These are phyloP conservation scores for Danio rerio DNA, from an alignment of 2,113 vertebrate genomes.

Conservation along the genomic window DNA sequence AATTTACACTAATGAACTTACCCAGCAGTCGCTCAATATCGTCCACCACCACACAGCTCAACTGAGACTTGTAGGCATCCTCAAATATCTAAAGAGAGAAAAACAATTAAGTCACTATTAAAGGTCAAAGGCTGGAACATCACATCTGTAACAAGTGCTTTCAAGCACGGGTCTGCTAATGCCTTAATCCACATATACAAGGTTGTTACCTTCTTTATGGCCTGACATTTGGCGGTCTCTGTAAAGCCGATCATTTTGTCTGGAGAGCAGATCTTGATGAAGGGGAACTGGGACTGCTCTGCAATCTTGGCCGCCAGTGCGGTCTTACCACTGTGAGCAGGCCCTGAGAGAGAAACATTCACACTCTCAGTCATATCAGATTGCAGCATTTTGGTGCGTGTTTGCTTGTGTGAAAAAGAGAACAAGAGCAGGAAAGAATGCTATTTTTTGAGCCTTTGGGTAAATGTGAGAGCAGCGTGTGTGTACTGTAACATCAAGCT, in stretches of 20 bases:
- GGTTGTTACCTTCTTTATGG: constrained; percentile 92
- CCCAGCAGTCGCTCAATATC: constrained; percentile 94
- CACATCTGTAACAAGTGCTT: not conserved
- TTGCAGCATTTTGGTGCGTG: constrained; percentile 11
- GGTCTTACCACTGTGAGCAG: constrained; percentile 94
- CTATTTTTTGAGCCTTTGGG: not conserved
- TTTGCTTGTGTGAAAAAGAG: constrained; percentile 14
- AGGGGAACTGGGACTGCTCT: constrained; percentile 96
- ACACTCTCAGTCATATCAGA: constrained; percentile 2
- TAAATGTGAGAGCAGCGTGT: not conserved
- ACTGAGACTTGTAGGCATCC: constrained; percentile 96
- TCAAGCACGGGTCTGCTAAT: not conserved
- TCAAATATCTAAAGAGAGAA: constrained; percentile 87
- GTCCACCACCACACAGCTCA: constrained; percentile 96
- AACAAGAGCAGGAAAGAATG: constrained; percentile 8
- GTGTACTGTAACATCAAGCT: not conserved
- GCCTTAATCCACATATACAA: not conserved
- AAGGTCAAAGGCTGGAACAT: not conserved
- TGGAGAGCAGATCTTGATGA: constrained; percentile 98
- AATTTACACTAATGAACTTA: constrained; percentile 66
- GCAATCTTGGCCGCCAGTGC: constrained; percentile 93
- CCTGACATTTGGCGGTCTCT: constrained; percentile 96
- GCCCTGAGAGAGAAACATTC: constrained; percentile 74
- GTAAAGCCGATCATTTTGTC: constrained; percentile 98
- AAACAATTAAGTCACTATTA: not conserved